phyloP scores from a whole-genome alignment of 1,140 invertebrate genomes.

The Listronotus oregonensis region DNA sequence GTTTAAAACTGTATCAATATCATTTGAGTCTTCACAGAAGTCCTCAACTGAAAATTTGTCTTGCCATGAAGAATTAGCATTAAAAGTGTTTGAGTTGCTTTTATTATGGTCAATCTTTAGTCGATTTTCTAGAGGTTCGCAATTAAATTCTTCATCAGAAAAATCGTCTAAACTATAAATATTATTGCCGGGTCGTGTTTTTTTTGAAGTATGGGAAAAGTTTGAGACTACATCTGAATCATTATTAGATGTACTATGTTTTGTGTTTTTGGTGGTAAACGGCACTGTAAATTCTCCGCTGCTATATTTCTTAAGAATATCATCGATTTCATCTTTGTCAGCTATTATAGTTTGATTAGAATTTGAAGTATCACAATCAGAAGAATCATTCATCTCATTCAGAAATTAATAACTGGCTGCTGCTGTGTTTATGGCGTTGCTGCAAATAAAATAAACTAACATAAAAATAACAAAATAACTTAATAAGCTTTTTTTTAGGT shows the following conservation, averaged over 20 bases:
- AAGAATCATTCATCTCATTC: not conserved
- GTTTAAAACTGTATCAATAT: constrained; percentile 7
- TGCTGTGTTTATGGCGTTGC: too few relatives aligned
- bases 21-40: constrained; percentile 22
- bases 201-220: not conserved
- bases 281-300: not conserved
- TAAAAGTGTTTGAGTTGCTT: not conserved
- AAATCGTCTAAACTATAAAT: constrained; percentile 18
- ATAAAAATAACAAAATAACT: too few relatives aligned
- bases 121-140: not conserved
- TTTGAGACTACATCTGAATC: not conserved
- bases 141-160: constrained; percentile 4
- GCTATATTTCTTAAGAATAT: constrained; percentile 11
- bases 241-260: too few relatives aligned
- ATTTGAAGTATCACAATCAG: constrained; percentile 1
- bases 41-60: constrained; percentile 16
- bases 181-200: not conserved
- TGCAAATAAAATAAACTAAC: too few relatives aligned
- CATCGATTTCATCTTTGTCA: constrained; percentile 5
- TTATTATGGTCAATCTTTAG: not conserved
- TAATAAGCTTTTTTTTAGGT: too few relatives aligned
- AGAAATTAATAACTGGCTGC: too few relatives aligned
- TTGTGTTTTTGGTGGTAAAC: not conserved
- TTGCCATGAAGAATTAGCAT: constrained; percentile 9
- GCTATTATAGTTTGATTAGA: constrained; percentile 15